phyloP scores from a whole-genome alignment of 2,113 vertebrate genomes.

The Nestor notabilis region DNA sequence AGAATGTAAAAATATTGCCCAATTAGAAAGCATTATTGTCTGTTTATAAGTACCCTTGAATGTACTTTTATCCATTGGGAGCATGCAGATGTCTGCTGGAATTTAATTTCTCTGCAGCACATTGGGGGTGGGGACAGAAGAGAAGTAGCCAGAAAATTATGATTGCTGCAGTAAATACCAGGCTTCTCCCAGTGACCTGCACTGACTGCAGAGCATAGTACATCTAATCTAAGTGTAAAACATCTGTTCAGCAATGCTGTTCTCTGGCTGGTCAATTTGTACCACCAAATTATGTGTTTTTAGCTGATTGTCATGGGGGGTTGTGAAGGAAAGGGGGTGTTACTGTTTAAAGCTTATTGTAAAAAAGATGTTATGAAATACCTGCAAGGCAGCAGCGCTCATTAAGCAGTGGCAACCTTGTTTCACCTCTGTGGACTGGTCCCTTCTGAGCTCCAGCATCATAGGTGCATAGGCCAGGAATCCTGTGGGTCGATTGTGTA shows the following conservation, averaged over 20 bases:
- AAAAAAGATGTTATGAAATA: neutral
- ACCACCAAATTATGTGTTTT: neutral
- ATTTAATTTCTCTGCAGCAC: slow-evolving; percentile 47
- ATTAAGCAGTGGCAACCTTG: neutral
- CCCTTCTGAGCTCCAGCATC: neutral
- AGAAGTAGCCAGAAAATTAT: slow-evolving; percentile 44
- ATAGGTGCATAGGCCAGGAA: neutral
- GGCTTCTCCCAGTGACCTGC: slow-evolving; percentile 34
- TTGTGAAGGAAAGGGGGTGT: neutral
- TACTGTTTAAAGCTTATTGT: neutral
- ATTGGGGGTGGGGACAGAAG: neutral
- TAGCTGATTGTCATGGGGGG: neutral
- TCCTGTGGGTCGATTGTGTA: neutral
- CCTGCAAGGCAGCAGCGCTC: neutral
- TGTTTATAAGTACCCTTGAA: slow-evolving; percentile 14
- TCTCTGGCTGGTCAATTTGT: neutral
- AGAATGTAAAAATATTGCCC: neutral
- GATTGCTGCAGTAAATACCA: slow-evolving; percentile 45
- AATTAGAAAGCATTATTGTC: slow-evolving; percentile 19
- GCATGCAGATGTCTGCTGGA: slow-evolving; percentile 42
- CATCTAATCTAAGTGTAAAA: neutral
- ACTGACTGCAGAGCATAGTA: slow-evolving; percentile 11
- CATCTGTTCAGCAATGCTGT: neutral
- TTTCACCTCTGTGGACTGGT: neutral
- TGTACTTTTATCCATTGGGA: neutral